These are phyloP conservation scores for Acanthoscelides obtectus DNA, from an alignment of 2,888 invertebrate genomes.

Conservation along the genomic window DNA sequence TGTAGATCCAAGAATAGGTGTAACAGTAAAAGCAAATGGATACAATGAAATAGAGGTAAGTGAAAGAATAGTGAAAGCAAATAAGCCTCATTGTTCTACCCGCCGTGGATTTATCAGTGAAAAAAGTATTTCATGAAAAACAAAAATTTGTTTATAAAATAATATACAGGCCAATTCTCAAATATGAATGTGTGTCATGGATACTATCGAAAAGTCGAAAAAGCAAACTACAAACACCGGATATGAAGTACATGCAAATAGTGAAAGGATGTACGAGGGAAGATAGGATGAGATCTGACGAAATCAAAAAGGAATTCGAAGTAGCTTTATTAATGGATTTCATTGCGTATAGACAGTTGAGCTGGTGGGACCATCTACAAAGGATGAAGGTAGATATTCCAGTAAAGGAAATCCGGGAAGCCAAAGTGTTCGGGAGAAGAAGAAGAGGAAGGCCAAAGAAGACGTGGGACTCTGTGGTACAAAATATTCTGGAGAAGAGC, in stretches of 20 bases:
- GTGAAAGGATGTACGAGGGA: conserved; percentile 1
- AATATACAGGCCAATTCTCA: conserved; percentile 5
- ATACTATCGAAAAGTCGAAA: background rate
- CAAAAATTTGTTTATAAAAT: background rate
- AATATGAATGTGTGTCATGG: conserved; percentile 7
- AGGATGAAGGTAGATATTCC: background rate
- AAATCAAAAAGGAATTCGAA: conserved; percentile 4
- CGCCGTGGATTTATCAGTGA: no score
- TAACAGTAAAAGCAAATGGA: no score
- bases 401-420: background rate
- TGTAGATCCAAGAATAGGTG: no score
- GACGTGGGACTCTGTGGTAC: no score
- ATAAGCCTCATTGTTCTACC: no score
- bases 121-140: no score
- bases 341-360: conserved; percentile 1
- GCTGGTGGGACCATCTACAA: conserved; percentile 1
- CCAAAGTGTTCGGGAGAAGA: background rate
- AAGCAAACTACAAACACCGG: background rate
- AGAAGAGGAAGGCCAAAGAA: no score
- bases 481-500: no score
- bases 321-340: background rate
- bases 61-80: no score
- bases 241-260: conserved; percentile 4
- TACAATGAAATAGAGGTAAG: no score
- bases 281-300: conserved; percentile 4